Base-by-base conservation (phyloP, 2,113 vertebrate species). In the Neofelis nebulosa region DNA sequence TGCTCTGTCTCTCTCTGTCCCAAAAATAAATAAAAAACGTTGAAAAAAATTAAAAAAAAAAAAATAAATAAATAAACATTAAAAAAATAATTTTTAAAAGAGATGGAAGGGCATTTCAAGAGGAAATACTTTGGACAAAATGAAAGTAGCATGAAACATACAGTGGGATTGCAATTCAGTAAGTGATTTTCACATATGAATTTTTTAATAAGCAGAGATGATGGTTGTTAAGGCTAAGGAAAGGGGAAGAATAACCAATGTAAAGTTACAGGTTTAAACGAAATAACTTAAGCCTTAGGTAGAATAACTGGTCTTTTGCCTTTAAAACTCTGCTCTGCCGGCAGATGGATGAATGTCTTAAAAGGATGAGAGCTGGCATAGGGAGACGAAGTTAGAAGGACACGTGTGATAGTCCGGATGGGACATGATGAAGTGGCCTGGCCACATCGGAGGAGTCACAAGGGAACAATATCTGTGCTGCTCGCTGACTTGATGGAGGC, bases 271-370 rank as follows among this genome's bases (percentile, higher is more conserved):
- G 61, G 31, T 69, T 68, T 57, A 69, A 3, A 19, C 3, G 1
- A 68, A 85, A 66, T 85, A 85, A 48, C 63, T 74, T 76, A 61
- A 36, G 16, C 33, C 45, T 2, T 55, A 48, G 36, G 16, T 36
- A 3, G 9, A 5, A 57, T 2, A 5, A 25, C 3, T 38, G 25
- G 25, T 1, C 2, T 78, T 71, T 79, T 29, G 4, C 18, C n/a
- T 73, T 63, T 41, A 76, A 21, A 65, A 68, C 66, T 91, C 7
- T 2, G n/a, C 4, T 45, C 45, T 45, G 48, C 27, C 14, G 4
- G 4, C 5, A 73, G 14, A 4, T 36, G 36, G 33, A 33, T 71
- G n/a, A 81, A 29, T 14, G 52, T 27, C 19, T 73, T 63, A 18
- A 50, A 65, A 23, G 4, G 11, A 19, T 74, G 21, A 84, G 27